These are phyloP conservation scores for Zelostemma sp. DNA, from an alignment of 1,140 invertebrate species.

Conservation along the genomic window DNA sequence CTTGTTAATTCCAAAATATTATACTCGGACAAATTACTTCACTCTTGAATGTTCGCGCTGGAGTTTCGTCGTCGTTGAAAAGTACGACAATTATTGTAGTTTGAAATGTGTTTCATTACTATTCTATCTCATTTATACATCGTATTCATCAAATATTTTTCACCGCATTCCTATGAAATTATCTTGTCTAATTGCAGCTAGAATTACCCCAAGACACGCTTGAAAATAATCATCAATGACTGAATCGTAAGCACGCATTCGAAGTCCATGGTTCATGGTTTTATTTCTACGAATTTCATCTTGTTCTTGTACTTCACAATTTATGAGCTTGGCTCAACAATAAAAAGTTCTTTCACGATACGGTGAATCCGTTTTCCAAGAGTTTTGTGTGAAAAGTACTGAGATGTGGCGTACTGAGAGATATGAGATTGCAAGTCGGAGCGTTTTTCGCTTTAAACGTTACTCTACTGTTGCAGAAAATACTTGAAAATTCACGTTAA, in stretches of 20 bases:
- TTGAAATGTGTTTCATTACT: no score
- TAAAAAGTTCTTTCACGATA: conserved; percentile 33
- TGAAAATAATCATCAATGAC: conserved; percentile 9
- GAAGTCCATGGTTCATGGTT: conserved; percentile 19
- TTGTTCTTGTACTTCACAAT: conserved; percentile 28
- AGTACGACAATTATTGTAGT: no score
- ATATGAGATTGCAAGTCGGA: conserved; percentile 36
- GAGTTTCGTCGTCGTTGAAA: no score
- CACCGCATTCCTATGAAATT: no score
- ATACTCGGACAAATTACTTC: no score
- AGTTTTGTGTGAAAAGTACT: conserved; percentile 33
- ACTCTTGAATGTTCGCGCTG: no score
- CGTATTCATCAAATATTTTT: no score
- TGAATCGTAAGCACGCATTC: conserved; percentile 19
- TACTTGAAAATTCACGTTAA: conserved; percentile 20
- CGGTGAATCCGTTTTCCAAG: conserved; percentile 31
- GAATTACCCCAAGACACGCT: not conserved
- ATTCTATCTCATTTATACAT: no score
- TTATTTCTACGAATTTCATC: conserved; percentile 32
- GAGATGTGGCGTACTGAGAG: conserved; percentile 25
- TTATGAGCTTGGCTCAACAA: conserved; percentile 29
- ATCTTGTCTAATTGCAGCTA: no score
- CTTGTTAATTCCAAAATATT: no score
- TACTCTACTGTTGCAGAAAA: conserved; percentile 14
- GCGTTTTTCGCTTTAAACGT: conserved; percentile 26